Base-by-base conservation (phyloP, 2,797 vertebrate species). In the Acipenser oxyrinchus region DNA sequence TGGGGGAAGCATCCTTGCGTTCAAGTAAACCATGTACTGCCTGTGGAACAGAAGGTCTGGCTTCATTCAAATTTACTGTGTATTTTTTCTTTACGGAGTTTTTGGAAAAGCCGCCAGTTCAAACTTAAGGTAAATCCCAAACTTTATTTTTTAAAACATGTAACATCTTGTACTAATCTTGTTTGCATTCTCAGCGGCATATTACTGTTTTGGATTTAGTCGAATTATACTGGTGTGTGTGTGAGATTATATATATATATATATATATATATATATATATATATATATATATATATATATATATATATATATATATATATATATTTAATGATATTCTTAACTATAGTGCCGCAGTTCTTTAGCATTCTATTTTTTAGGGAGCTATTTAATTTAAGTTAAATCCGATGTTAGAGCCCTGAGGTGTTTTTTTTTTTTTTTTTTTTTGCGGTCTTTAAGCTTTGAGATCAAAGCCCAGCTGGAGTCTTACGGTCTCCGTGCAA, bases 21-120 rank as follows among this genome's bases (percentile, higher is more conserved):
- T 67, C 72, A 71, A 73, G 75, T 74, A 72, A 77, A 75, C 73
- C 73, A 80, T 80, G 79, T 67, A 74, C 74, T 73, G 75, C 70
- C 60, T 74, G 51, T 73, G 71, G 73, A 71, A 70, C 64, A 58
- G 70, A 68, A 69, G 71, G 63, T 70, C 69, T 49, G 68, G 63
- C 66, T 55, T 69, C 69, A 64, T 74, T 67, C 62, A 72, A 11
- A 70, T 72, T n/a, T 66, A 67, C 65, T 70, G 67, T 68, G 60
- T 71, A 62, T 62, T 74, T 65, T 66, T 73, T 18, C 67, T 71
- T 62, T n/a, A 74, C 18, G 69, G 71, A 55, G 68, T 69, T 64
- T 72, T 70, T 65, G 66, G 67, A 57, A 69, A 57, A 23, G 65
- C 73, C 65, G 69, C 75, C 60, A 70, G 66, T 69, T 68, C 68